These are phyloP conservation scores for Gonioctena quinquepunctata DNA, from an alignment of 1,140 invertebrate genomes.

Conservation along the genomic window DNA sequence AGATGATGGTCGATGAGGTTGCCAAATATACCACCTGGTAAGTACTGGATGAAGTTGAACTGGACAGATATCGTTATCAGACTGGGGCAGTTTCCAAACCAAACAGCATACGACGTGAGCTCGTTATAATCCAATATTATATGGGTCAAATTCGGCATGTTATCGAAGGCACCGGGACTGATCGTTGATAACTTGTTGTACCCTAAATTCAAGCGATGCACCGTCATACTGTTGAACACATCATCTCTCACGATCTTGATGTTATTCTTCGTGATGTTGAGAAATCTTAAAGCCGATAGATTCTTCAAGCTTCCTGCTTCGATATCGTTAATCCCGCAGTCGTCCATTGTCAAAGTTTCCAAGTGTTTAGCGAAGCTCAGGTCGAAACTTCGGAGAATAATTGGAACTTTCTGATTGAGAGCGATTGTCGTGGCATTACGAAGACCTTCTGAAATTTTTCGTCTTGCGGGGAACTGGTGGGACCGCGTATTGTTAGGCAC, in stretches of 20 bases:
- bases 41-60: slow-evolving; percentile 16
- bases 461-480: not conserved
- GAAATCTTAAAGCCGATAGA: not conserved
- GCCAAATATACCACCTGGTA: not conserved
- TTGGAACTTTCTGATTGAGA: slow-evolving; percentile 12
- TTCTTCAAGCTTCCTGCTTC: slow-evolving; percentile 16
- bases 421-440: slow-evolving; percentile 1
- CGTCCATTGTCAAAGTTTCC: slow-evolving; percentile 3
- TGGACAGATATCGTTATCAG: slow-evolving; percentile 1
- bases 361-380: slow-evolving; percentile 10
- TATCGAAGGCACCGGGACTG: slow-evolving; percentile 9
- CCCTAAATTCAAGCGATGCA: slow-evolving; percentile 7
- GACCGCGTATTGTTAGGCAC: not conserved
- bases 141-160: slow-evolving; percentile 7
- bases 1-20: not conserved
- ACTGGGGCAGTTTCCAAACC: slow-evolving; percentile 5
- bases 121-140: slow-evolving; percentile 19
- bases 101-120: slow-evolving; percentile 6
- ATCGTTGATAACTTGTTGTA: slow-evolving; percentile 13
- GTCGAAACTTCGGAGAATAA: slow-evolving; percentile 15
- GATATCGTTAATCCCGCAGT: slow-evolving; percentile 15
- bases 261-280: slow-evolving; percentile 11
- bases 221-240: slow-evolving; percentile 13
- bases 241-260: slow-evolving; percentile 17
- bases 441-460: not conserved